Evolutionary conservation across 2,888 invertebrate genomes (phyloP).

Genomic region (Agrypnus murinus): DNA sequence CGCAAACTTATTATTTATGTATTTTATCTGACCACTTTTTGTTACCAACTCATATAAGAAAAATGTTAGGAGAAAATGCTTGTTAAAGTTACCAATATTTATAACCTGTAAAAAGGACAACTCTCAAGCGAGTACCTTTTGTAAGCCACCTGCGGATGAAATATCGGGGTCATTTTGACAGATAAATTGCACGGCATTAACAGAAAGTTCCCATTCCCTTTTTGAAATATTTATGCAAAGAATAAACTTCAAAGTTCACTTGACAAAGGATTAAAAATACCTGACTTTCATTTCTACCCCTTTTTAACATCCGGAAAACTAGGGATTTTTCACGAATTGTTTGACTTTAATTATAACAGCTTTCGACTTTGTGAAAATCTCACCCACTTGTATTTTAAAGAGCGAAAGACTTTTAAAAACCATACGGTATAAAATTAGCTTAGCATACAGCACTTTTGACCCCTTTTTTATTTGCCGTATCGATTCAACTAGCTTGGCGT

Average conservation of each 20-base stretch:
- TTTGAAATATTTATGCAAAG: conserved; percentile 22
- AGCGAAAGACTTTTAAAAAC: no score
- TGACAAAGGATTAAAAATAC: conserved; percentile 25
- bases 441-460: no score
- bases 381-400: no score
- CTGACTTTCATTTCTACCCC: background rate
- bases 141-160: conserved; percentile 25
- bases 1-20: conserved; percentile 14
- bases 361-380: background rate
- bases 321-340: background rate
- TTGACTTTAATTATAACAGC: conserved; percentile 19
- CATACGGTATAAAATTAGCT: no score
- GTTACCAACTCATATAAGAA: background rate
- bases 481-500: no score
- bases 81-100: conserved; percentile 17
- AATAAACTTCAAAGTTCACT: conserved; percentile 20
- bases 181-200: conserved; percentile 23
- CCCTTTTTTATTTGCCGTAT: no score
- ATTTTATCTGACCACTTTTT: conserved; percentile 3
- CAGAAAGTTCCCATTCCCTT: conserved; percentile 11
- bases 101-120: conserved; percentile 21
- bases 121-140: conserved; percentile 19
- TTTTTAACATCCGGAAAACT: background rate
- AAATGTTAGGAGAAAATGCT: background rate
- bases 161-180: conserved; percentile 18